Evolutionary conservation across 2,797 vertebrate species (phyloP).

Genomic region (Gobio occitaniae): DNA sequence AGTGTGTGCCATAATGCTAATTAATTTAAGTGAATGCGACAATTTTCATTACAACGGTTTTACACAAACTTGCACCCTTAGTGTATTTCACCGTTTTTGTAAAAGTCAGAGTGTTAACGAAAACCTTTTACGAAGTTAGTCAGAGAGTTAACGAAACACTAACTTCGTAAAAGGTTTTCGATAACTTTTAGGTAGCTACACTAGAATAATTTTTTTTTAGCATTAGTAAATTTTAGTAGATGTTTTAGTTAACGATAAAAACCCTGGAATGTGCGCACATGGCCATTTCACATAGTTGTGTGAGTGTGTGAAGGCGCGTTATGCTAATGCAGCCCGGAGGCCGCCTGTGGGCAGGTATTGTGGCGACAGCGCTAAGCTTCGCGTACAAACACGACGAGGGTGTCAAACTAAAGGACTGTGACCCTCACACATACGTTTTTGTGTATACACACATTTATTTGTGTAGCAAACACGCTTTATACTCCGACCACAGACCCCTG

Average conservation of each 20-base stretch:
- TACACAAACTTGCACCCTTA: too few relatives aligned
- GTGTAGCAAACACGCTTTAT: not conserved
- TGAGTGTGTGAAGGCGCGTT: not conserved
- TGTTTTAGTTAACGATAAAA: not conserved
- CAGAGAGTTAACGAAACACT: too few relatives aligned
- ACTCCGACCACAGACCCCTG: not conserved
- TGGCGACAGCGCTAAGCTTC: too few relatives aligned
- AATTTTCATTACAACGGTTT: not conserved
- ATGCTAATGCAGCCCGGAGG: not conserved
- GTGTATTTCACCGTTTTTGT: too few relatives aligned
- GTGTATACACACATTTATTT: not conserved
- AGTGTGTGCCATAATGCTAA: not conserved
- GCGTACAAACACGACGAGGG: not conserved
- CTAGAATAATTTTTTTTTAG: too few relatives aligned
- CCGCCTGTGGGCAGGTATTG: not conserved
- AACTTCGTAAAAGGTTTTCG: not conserved
- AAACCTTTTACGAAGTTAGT: too few relatives aligned
- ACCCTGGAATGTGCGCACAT: not conserved
- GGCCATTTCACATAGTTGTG: not conserved
- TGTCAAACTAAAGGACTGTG: not conserved
- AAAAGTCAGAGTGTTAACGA: too few relatives aligned
- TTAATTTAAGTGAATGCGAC: not conserved
- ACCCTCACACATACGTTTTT: not conserved
- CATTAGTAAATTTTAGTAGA: too few relatives aligned
- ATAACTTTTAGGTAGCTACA: not conserved